These are phyloP conservation scores for Hypomecis atomaria DNA, from an alignment of 2,888 invertebrate species.

Conservation along the genomic window DNA sequence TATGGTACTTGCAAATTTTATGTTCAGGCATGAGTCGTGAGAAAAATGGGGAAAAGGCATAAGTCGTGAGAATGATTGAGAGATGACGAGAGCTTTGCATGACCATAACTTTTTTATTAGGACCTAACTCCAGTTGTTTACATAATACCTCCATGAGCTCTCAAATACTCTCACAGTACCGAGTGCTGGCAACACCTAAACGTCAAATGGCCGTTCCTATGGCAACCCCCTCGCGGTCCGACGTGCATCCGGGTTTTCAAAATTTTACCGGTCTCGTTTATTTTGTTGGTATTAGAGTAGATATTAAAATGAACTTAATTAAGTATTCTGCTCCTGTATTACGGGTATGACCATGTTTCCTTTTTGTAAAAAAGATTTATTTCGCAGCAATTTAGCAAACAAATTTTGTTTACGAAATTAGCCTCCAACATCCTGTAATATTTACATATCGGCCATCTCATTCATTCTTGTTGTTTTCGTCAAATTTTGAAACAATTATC, in stretches of 20 bases:
- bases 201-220: conserved; percentile 74
- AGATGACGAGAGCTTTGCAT: too few relatives aligned
- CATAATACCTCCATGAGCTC: conserved; percentile 16
- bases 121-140: too few relatives aligned
- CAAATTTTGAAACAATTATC: too few relatives aligned
- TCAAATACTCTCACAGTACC: conserved; percentile 38
- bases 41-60: too few relatives aligned
- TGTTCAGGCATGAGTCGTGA: too few relatives aligned
- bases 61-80: too few relatives aligned
- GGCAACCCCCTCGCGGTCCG: conserved; percentile 76
- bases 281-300: conserved; percentile 58
- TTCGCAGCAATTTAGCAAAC: too few relatives aligned
- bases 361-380: not conserved
- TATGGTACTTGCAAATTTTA: too few relatives aligned
- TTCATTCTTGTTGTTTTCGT: too few relatives aligned
- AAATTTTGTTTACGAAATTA: not conserved
- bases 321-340: conserved; percentile 16
- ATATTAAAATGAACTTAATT: conserved; percentile 68
- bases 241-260: conserved; percentile 71
- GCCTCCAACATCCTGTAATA: too few relatives aligned
- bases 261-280: conserved; percentile 61
- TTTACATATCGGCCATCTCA: too few relatives aligned
- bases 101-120: too few relatives aligned
- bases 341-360: conserved; percentile 3
- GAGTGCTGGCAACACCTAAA: conserved; percentile 69